Evolutionary conservation across 2,113 vertebrate genomes (phyloP).

Genomic region (Megaptera novaeangliae): DNA sequence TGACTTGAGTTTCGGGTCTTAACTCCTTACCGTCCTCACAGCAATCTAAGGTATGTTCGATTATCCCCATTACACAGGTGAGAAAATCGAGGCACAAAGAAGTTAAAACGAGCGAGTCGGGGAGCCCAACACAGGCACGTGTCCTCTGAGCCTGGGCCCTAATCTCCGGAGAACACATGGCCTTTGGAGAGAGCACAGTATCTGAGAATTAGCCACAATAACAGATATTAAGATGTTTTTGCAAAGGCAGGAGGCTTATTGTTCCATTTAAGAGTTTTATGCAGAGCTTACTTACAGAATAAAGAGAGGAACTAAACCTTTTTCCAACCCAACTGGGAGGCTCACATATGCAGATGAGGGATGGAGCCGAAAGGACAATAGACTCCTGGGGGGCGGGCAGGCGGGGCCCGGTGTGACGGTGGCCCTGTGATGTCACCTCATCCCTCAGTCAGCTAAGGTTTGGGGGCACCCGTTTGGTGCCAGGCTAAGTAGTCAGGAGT

Average conservation of each 20-base stretch:
- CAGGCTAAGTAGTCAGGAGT: background rate
- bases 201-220: background rate
- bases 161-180: background rate
- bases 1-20: background rate
- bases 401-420: fast-evolving
- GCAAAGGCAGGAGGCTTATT: background rate
- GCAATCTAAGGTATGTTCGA: no score
- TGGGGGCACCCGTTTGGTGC: background rate
- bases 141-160: background rate
- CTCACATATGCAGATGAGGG: background rate
- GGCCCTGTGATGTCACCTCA: fast-evolving
- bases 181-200: background rate
- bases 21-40: no score
- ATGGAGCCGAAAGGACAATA: background rate
- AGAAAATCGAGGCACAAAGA: background rate
- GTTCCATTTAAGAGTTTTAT: background rate
- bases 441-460: background rate
- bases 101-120: background rate
- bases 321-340: background rate
- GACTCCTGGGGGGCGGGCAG: background rate
- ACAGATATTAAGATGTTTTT: background rate
- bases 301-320: background rate
- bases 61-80: background rate
- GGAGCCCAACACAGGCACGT: fast-evolving
- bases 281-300: background rate